Percentiles rank a stretch among this genome's conserved stretches.
phyloP scores from a whole-genome alignment of 2,113 vertebrate species.

The Beaufortia kweichowensis region DNA sequence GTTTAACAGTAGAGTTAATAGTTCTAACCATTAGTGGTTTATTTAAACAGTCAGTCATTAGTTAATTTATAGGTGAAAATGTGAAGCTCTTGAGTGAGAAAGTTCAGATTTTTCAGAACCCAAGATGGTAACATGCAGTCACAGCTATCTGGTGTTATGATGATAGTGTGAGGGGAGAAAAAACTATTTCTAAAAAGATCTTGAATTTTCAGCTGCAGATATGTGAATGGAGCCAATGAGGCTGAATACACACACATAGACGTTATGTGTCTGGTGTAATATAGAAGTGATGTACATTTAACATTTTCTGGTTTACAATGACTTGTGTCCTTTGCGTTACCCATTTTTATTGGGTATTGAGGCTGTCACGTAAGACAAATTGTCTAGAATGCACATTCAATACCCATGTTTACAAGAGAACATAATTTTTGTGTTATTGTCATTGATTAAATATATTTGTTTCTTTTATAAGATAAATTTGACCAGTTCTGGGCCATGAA shows the following conservation, averaged over 20 bases:
- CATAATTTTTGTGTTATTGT: neutral
- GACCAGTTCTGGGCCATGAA: slow-evolving; percentile 99
- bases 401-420: neutral
- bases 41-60: too few relatives aligned
- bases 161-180: slow-evolving; percentile 9
- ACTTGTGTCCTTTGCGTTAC: too few relatives aligned
- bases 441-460: neutral
- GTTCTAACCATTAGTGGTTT: too few relatives aligned
- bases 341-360: too few relatives aligned
- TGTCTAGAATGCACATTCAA: too few relatives aligned
- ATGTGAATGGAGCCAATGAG: slow-evolving; percentile 8
- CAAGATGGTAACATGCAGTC: neutral
- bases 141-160: neutral
- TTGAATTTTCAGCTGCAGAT: neutral
- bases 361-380: too few relatives aligned
- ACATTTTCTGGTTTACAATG: too few relatives aligned
- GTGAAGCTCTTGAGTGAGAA: slow-evolving; percentile 43
- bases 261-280: too few relatives aligned
- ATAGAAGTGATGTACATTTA: too few relatives aligned
- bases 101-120: slow-evolving; percentile 37
- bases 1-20: too few relatives aligned
- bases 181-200: neutral
- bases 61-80: slow-evolving; percentile 53
- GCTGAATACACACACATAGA: neutral
- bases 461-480: slow-evolving; percentile 85